Percentiles rank a stretch among this genome's conserved stretches.
Conservation (phyloP, 2,797 vertebrate species). For the Vespertilio murinus region DNA sequence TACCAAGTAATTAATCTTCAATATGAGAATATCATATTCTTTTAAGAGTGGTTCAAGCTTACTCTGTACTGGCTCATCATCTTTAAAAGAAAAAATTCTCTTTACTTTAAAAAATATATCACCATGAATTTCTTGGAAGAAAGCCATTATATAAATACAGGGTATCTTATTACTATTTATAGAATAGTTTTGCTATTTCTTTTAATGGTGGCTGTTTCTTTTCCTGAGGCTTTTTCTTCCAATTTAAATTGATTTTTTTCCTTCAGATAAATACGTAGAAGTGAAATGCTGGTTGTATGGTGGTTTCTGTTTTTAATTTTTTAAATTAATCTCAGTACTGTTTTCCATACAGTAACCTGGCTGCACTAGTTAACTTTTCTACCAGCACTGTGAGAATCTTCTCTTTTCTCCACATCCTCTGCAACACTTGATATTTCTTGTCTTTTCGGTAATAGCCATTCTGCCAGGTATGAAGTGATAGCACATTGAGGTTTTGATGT, state of each 20-base stretch:
- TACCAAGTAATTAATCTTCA: conserved; percentile 11
- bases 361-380: neutral
- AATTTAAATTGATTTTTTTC: neutral
- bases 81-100: neutral
- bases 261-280: neutral
- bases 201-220: neutral
- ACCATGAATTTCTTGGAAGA: conserved; percentile 8
- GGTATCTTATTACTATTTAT: conserved; percentile 44
- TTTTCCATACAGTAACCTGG: neutral
- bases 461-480: neutral
- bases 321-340: neutral
- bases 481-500: neutral
- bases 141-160: conserved; percentile 43
- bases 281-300: neutral
- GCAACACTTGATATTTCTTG: neutral
- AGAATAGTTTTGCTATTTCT: conserved; percentile 47
- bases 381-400: neutral
- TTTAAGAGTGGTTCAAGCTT: neutral
- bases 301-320: neutral
- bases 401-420: neutral
- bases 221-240: neutral
- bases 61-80: neutral
- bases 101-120: conserved; percentile 1
- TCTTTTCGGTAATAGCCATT: neutral
- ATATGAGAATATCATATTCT: neutral